phyloP scores from a whole-genome alignment of 2,797 vertebrate species.

The Vipera ursinii region DNA sequence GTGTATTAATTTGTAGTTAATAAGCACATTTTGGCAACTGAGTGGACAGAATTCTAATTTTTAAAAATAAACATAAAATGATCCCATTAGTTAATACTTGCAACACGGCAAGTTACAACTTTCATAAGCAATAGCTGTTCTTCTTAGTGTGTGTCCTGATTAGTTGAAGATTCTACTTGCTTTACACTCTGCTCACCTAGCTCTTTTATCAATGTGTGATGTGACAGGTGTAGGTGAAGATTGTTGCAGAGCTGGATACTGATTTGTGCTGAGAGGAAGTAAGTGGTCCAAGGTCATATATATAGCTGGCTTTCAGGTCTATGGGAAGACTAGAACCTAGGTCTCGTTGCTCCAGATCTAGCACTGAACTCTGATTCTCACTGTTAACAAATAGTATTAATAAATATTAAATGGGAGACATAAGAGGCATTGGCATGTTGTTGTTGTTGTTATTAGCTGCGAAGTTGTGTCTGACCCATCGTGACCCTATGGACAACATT shows the following conservation, averaged over 20 bases:
- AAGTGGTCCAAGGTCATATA: background rate
- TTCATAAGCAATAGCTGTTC: background rate
- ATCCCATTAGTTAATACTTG: background rate
- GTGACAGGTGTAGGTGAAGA: background rate
- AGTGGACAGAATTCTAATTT: constrained; percentile 24
- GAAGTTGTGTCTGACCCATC: too few relatives aligned
- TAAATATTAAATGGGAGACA: background rate
- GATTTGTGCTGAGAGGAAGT: background rate
- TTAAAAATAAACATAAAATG: constrained; percentile 8
- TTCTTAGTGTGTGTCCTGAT: background rate
- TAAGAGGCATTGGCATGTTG: background rate
- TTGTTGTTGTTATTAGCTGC: too few relatives aligned
- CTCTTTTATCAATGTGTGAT: background rate
- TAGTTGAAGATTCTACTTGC: background rate
- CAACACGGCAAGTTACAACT: background rate
- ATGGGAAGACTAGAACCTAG: background rate
- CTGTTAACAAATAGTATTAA: background rate
- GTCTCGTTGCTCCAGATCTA: background rate
- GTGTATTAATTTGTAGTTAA: constrained; percentile 63
- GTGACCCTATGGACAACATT: too few relatives aligned
- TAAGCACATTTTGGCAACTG: constrained; percentile 38
- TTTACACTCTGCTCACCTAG: background rate
- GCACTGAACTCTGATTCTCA: background rate
- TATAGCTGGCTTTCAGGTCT: background rate
- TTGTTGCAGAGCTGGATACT: background rate